A percentile compares a stretch with the other conserved stretches of the same genome.
Conservation (phyloP, 2,888 invertebrate species). For the Drosophila phalerata region DNA sequence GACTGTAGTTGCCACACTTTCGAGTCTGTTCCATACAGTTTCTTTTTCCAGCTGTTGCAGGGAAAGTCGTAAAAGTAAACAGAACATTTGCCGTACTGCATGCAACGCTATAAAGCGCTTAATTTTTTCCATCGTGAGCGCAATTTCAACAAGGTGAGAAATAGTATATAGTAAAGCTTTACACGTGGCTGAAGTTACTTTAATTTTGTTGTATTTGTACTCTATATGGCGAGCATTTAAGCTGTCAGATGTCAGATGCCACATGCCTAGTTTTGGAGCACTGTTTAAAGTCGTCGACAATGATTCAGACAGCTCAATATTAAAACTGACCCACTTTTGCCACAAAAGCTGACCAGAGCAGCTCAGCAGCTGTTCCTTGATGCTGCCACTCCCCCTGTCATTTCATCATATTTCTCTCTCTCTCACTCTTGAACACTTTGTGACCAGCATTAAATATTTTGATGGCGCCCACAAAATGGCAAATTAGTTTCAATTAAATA, state of each 20-base stretch:
- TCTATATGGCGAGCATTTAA: slow-evolving; percentile 14
- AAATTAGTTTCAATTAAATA: slow-evolving; percentile 84
- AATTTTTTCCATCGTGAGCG: slow-evolving; percentile 64
- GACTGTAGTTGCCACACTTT: slow-evolving; percentile 17
- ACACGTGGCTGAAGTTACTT: slow-evolving; percentile 10
- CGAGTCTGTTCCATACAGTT: slow-evolving; percentile 14
- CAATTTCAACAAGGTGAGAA: slow-evolving; percentile 69
- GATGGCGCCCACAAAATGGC: slow-evolving; percentile 74
- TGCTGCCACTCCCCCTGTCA: slow-evolving; percentile 16
- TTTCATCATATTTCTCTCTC: neutral
- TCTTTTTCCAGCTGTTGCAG: slow-evolving; percentile 6
- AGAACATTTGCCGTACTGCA: slow-evolving; percentile 73
- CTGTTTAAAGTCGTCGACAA: slow-evolving; percentile 30
- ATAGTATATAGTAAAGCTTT: slow-evolving; percentile 58
- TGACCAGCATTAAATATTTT: slow-evolving; percentile 63
- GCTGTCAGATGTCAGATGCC: neutral
- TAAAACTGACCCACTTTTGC: slow-evolving; percentile 44
- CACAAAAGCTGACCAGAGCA: slow-evolving; percentile 15
- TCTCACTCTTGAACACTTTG: neutral
- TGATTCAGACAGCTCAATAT: slow-evolving; percentile 17
- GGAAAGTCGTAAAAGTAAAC: slow-evolving; percentile 76
- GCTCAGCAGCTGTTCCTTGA: neutral
- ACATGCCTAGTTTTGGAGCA: slow-evolving; percentile 5
- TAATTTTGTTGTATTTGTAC: slow-evolving; percentile 7
- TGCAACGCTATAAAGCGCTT: slow-evolving; percentile 74